phyloP scores from a whole-genome alignment of 2,113 vertebrate species.

The Aspidoscelis tigris region DNA sequence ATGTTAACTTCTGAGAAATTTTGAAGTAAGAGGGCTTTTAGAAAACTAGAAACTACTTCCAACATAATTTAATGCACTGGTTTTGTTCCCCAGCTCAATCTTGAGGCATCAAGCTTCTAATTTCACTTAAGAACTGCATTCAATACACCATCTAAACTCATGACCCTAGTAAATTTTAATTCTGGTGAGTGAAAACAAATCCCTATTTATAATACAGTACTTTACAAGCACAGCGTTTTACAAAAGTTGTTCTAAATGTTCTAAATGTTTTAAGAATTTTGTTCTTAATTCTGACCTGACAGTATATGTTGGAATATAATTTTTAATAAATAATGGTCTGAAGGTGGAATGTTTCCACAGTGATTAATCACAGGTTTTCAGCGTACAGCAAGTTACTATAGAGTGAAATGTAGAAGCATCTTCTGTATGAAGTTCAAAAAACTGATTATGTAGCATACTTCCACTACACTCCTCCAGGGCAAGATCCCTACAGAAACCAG shows the following conservation, averaged over 20 bases:
- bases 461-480: too few relatives aligned
- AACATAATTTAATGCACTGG: background rate
- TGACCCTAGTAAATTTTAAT: background rate
- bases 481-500: too few relatives aligned
- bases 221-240: too few relatives aligned
- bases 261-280: too few relatives aligned
- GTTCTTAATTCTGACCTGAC: too few relatives aligned
- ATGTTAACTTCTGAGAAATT: background rate
- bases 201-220: too few relatives aligned
- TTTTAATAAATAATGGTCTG: background rate
- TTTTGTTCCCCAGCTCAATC: background rate
- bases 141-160: background rate
- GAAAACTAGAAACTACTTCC: background rate
- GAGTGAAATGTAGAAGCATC: too few relatives aligned
- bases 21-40: background rate
- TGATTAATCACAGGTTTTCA: background rate
- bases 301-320: too few relatives aligned
- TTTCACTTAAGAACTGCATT: background rate
- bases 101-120: background rate
- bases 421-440: too few relatives aligned
- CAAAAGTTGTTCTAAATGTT: too few relatives aligned
- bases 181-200: background rate
- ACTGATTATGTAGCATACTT: too few relatives aligned
- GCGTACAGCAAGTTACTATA: too few relatives aligned
- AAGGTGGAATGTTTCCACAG: background rate